Base-by-base conservation (phyloP, 2,113 vertebrate species). In the Bufo bufo region DNA sequence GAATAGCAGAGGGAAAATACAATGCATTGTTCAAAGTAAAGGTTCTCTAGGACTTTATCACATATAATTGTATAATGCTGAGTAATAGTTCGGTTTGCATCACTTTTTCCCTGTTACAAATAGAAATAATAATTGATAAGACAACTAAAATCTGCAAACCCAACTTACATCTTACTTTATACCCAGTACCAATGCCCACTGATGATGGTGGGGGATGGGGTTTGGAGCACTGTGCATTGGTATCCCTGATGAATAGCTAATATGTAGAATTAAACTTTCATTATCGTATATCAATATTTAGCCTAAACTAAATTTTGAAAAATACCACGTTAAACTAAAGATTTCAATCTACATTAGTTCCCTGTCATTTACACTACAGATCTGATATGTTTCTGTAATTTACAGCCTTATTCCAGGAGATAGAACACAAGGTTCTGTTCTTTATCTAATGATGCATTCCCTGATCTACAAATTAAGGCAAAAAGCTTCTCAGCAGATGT, bases 381-480 rank as follows among this genome's bases (percentile, higher is more conserved):
- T n/a, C 17, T 52, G 61, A 83, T 65, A 17, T 49, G 23, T 85
- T 85, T 58, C 23, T 85, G 66, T 58, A 33, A 45, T 71, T 85
- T 74, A 54, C 54, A 9, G 69, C 72, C 54, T 45, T 58, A 85
- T 77, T 77, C 12, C 72, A 58, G 43, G 20, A 77, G 58, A 74
- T 43, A 63, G 84, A 58, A 85, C 72, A 23, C 56, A 77, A 50
- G 45, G 72, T 85, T 59, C 84, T 85, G 19, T 85, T 23, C 72
- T 77, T 58, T 49, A 85, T 74, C 72, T 85, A 85, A 85, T 77
- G 84, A 19, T 77, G 72, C 72, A 77, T 49, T 63, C 58, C 43
- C 71, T 85, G 49, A 85, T 85, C 84, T 85, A 63, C 71, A 77
- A 85, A 85, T 77, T 75, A 77, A 85, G 33, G 72, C 12, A 85